Base-by-base conservation (phyloP, 2,888 invertebrate genomes). In the Catocala fraxini region DNA sequence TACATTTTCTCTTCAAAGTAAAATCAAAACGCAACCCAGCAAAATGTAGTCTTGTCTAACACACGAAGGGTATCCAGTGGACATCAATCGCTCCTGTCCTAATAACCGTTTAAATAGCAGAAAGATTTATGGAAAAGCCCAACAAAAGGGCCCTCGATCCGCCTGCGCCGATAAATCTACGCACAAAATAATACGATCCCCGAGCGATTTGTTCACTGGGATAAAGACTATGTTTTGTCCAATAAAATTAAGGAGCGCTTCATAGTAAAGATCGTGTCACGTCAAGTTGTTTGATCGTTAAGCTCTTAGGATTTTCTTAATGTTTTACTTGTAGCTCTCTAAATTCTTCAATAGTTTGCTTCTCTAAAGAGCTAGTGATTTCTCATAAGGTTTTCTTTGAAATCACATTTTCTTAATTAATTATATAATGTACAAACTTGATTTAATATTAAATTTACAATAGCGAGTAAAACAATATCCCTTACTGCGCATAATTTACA, bases 31-130 rank as follows among this genome's bases (percentile, higher is more conserved):
- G 56, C 65, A 72, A 68, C 65, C 65, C 51, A 59, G 71, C 67
- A 79, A 77, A 81, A 79, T 78, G 75, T 79, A 77, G 75, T 79
- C 77, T 70, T 78, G 69, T 75, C 73, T 68, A 75, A 77, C 82
- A 80, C 80, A 78, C 80, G 78, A 82, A 80, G 81, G 85, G 77
- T 81, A 78, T 79, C 73, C 82, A 73, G 73, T 78, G 87, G 84
- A 87, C 88, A 91, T 92, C 92, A 90, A 89, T 91, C 90, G 86
- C 87, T 84, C 79, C 85, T 84, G 87, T 89, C 90, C 90, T 92
- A 91, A 92, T 92, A 93, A 91, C 89, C 91, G 90, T 89, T 92
- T 92, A 92, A 91, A 90, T 90, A 90, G 89, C 86, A 85, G 84
- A 85, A 86, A 89, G 91, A 93, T 92, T 92, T 93, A 92, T 91